phyloP scores from a whole-genome alignment of 35 echinoderm and acorn worm genomes.

The Holothuria glaberrima region DNA sequence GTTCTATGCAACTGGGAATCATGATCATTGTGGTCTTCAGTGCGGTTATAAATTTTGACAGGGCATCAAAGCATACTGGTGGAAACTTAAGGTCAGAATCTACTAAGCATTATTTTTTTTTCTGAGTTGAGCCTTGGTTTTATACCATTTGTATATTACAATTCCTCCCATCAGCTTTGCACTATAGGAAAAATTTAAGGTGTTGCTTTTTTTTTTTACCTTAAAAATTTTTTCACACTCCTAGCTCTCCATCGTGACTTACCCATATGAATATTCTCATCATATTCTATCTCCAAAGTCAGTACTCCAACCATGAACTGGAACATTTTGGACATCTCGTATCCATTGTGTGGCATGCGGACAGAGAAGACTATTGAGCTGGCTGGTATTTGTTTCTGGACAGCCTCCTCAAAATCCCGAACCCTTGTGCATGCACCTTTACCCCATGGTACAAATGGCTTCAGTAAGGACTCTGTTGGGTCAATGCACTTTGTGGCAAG shows the following conservation, averaged over 20 bases:
- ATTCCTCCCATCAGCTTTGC: too few species aligned
- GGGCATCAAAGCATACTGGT: too few species aligned
- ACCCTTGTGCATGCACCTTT: conserved; percentile 70
- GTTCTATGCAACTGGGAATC: too few species aligned
- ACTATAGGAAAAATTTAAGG: too few species aligned
- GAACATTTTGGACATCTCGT: conserved; percentile 69
- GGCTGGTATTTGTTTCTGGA: conserved; percentile 53
- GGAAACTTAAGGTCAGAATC: too few species aligned
- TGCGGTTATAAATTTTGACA: too few species aligned
- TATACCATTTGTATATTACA: too few species aligned
- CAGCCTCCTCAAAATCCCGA: conserved; percentile 78
- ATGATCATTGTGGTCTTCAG: too few species aligned
- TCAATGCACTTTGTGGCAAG: conserved; percentile 91
- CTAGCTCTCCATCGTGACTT: not conserved
- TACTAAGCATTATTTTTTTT: too few species aligned
- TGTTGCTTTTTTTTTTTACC: too few species aligned
- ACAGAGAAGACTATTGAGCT: conserved; percentile 79
- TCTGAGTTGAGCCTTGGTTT: too few species aligned
- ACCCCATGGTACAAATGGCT: conserved; percentile 68
- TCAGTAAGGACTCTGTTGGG: conserved; percentile 56
- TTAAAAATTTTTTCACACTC: too few species aligned
- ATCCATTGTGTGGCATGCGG: conserved; percentile 68
- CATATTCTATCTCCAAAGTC: conserved; percentile 69
- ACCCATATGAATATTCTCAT: conserved; percentile 63
- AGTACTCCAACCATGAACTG: conserved; percentile 87